Percentiles rank a stretch among this genome's conserved stretches.
phyloP scores from a whole-genome alignment of 2,113 vertebrate genomes.

The Oreocharis arfaki region DNA sequence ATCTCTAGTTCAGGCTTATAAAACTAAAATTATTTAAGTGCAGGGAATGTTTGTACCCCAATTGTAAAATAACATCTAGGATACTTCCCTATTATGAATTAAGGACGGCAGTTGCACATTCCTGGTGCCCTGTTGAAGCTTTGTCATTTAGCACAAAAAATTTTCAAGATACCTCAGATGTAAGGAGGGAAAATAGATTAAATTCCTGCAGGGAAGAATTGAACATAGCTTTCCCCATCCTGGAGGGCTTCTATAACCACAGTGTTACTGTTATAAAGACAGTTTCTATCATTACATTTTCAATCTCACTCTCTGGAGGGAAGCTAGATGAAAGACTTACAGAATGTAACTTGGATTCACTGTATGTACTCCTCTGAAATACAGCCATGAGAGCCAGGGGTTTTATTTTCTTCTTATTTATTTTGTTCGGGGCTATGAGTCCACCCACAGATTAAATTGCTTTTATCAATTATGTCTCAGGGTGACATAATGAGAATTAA shows the following conservation, averaged over 20 bases:
- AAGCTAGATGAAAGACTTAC: slow-evolving; percentile 36
- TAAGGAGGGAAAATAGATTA: background rate
- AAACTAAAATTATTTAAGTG: background rate
- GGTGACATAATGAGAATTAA: background rate
- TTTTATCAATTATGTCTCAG: background rate
- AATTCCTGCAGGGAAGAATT: slow-evolving; percentile 13
- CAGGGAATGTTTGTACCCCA: background rate
- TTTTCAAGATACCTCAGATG: background rate
- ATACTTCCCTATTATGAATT: background rate
- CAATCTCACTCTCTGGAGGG: slow-evolving; percentile 40
- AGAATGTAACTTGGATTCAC: background rate
- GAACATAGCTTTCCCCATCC: background rate
- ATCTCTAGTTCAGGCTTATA: background rate
- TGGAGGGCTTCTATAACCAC: background rate
- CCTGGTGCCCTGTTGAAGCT: background rate
- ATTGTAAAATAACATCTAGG: accelerated
- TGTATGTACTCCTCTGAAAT: background rate
- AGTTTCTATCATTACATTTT: slow-evolving; percentile 35
- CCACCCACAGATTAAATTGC: background rate
- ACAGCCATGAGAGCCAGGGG: background rate
- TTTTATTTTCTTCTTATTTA: background rate
- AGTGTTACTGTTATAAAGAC: slow-evolving; percentile 18
- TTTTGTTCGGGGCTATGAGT: background rate
- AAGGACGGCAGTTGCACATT: background rate
- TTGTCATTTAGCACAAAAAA: background rate